Evolutionary conservation across 2,113 vertebrate genomes (phyloP).

Genomic region (Emydura subglobosa): DNA sequence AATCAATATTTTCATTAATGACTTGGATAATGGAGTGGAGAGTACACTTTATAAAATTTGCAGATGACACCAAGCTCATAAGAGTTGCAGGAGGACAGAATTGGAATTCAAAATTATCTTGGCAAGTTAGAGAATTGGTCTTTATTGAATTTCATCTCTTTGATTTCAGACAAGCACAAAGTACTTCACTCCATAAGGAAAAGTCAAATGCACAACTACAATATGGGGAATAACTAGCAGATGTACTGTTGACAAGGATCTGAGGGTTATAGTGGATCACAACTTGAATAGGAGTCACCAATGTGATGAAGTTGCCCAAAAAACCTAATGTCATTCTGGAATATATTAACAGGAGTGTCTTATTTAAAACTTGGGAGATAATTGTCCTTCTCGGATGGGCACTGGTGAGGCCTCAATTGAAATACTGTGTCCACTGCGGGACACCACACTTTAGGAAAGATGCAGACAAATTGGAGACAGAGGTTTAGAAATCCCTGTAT

Average conservation of each 20-base stretch:
- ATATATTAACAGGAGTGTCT: background rate
- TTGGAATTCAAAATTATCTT: background rate
- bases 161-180: background rate
- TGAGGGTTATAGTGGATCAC: background rate
- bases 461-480: background rate
- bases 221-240: background rate
- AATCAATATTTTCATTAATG: background rate
- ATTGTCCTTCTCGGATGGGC: background rate
- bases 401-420: background rate
- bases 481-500: background rate
- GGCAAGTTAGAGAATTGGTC: background rate
- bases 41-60: background rate
- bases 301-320: background rate
- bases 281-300: background rate
- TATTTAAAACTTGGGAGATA: background rate
- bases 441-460: too few relatives aligned
- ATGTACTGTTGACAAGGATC: background rate
- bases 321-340: background rate
- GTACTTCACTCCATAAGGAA: background rate
- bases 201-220: background rate
- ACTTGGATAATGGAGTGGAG: background rate
- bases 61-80: background rate
- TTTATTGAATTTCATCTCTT: background rate
- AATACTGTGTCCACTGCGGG: too few relatives aligned
- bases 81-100: background rate